Percentiles rank a stretch among this genome's conserved stretches.
These are phyloP conservation scores for Peribatodes rhomboidaria DNA, from an alignment of 2,888 invertebrate species.

Conservation along the genomic window DNA sequence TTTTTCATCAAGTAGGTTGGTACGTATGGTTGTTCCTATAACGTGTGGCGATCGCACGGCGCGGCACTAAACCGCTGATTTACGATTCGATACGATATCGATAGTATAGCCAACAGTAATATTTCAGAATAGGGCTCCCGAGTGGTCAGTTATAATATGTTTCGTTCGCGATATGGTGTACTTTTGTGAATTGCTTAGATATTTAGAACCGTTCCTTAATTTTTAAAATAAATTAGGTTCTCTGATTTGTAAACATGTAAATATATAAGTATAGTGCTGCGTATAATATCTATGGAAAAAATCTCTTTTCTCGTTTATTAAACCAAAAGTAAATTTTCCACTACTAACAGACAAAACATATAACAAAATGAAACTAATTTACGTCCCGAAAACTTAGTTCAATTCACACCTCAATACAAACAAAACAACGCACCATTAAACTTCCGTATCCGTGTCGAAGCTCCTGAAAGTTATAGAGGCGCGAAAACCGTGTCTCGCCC, in stretches of 20 bases:
- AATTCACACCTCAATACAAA: conserved; percentile 16
- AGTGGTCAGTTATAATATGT: neutral
- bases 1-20: neutral
- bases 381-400: conserved; percentile 1
- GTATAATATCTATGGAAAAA: neutral
- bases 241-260: neutral
- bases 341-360: neutral
- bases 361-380: neutral
- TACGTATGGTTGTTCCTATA: conserved; percentile 2
- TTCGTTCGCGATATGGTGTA: no score
- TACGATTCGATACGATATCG: conserved; percentile 44
- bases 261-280: neutral
- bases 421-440: conserved; percentile 34
- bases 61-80: conserved; percentile 47
- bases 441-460: conserved; percentile 23
- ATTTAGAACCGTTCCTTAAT: no score
- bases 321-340: neutral
- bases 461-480: conserved; percentile 25
- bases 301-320: neutral
- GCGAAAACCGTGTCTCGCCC: conserved; percentile 14
- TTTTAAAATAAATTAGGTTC: neutral
- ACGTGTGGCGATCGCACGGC: conserved; percentile 28
- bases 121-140: conserved; percentile 37
- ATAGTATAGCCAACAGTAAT: conserved; percentile 22
- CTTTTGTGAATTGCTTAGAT: no score